Base-by-base conservation (phyloP, 2,797 vertebrate species). In the Pampus argenteus region DNA sequence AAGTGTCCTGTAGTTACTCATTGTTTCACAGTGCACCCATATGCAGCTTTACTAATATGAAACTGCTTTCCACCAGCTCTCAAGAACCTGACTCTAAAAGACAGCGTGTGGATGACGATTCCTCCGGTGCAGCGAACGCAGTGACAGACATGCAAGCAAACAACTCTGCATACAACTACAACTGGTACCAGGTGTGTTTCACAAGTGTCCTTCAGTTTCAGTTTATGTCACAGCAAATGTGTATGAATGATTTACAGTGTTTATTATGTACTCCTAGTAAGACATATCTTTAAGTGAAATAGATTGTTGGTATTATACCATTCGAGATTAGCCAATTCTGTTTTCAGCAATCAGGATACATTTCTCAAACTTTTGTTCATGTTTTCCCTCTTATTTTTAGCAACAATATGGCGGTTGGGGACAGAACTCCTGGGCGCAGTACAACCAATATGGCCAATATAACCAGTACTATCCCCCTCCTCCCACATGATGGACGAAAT, bases 391-490 rank as follows among this genome's bases (percentile, higher is more conserved):
- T 64, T n/a, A n/a, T n/a, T 78, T 88, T 77, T 64, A 75, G 66
- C 94, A 93, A 76, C 92, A 97, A 86, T 99, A 99, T 70, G 96
- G 97, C 29, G 95, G 95, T 25, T 95, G 94, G 94, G 92, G 93
- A 72, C 96, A 97, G 85, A 98, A 96, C 51, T 94, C 96, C 3
- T 99, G 98, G 98, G 97, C 96, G 63, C 94, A 94, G 79, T 95
- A 95, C 68, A 88, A 90, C 81, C 94, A 95, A 20, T 95, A 95
- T 57, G 88, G 61, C 76, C 92, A 94, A 72, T 99, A 99, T 2
- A 98, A 97, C 92, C 98, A 98, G 87, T 99, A 99, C 95, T 99
- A 99, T 83, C 97, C 97, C 0, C 95, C 96, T 59, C 95, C 97
- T 71, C 95, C 97, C 2, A 98, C 98, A 86, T 99, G 96, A 98